A percentile compares a stretch with the other conserved stretches of the same genome.
phyloP scores from a whole-genome alignment of 2,113 vertebrate genomes.

The Rattus norvegicus region GRCr8 NC_086028.1:49990501-49991000 shows the following conservation, averaged over 20 bases:
- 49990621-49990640: accelerated
- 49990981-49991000: not conserved
- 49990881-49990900: not conserved
- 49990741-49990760: not conserved
- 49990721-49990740: not conserved
- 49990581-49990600: not conserved
- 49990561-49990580: not conserved
- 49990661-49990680: not conserved
- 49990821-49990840: not conserved
- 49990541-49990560: not conserved
- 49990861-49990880: too few species aligned
- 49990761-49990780: not conserved
- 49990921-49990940: not conserved
- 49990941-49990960: not conserved
- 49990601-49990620: not conserved
- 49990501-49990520: not conserved
- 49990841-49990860: too few species aligned
- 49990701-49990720: not conserved
- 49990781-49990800: not conserved
- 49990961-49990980: not conserved
- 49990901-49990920: not conserved
- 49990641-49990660: accelerated
- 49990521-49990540: too few species aligned
- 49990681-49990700: not conserved
- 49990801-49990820: not conserved